A percentile compares a stretch with the other conserved stretches of the same genome.
Conservation (phyloP, 2,113 vertebrate genomes). For the Labrus mixtus region DNA sequence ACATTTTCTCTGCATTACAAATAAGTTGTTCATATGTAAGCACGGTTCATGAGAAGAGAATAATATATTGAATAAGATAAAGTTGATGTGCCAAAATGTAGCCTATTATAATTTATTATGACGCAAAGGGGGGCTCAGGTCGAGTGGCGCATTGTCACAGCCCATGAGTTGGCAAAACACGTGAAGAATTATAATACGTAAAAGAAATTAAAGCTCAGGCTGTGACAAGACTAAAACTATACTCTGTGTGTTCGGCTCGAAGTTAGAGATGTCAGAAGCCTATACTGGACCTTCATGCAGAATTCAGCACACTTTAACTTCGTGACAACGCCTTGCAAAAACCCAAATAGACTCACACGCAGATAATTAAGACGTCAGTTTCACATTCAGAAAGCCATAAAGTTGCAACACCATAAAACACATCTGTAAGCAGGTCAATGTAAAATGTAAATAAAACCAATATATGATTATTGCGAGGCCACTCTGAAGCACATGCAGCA, state of each 20-base stretch:
- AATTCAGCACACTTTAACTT: too few species aligned
- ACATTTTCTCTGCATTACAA: background rate
- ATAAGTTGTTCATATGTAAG: background rate
- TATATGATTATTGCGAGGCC: background rate
- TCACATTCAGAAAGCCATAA: conserved; percentile 11
- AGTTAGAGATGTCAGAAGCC: background rate
- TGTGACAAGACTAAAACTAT: too few species aligned
- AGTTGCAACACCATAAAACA: conserved; percentile 3
- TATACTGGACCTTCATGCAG: conserved; percentile 15
- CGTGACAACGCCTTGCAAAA: conserved; percentile 24
- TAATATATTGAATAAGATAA: background rate
- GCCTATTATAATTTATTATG: conserved; percentile 2
- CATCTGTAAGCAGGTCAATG: background rate
- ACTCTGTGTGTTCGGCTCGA: background rate
- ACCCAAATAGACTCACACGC: background rate
- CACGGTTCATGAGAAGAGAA: too few species aligned
- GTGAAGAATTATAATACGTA: background rate
- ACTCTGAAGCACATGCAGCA: background rate
- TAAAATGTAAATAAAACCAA: conserved; percentile 9
- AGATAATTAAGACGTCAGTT: background rate
- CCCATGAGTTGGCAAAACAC: background rate
- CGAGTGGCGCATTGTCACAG: conserved; percentile 62
- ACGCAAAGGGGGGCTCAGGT: conserved; percentile 40
- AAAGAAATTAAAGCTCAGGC: background rate
- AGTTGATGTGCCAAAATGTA: background rate